phyloP scores from a whole-genome alignment of 1,140 invertebrate genomes.

The Subanguina moxae region DNA sequence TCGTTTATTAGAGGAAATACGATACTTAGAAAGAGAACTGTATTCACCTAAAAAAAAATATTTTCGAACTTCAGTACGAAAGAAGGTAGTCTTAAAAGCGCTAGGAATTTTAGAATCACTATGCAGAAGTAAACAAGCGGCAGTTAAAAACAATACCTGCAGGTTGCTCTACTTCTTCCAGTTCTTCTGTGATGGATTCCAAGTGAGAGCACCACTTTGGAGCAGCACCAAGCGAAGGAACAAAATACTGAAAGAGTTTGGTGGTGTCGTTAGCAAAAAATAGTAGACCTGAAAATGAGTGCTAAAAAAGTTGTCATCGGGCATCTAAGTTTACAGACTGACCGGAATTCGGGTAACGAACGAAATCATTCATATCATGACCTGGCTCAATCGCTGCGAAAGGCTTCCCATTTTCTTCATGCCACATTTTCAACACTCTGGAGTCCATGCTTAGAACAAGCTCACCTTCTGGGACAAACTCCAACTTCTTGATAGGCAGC shows the following conservation, averaged over 20 bases:
- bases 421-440: constrained; percentile 89
- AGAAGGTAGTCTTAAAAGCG: too few species aligned
- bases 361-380: constrained; percentile 81
- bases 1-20: too few species aligned
- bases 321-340: background rate
- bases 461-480: constrained; percentile 72
- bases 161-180: constrained; percentile 70
- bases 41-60: too few species aligned
- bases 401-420: constrained; percentile 84
- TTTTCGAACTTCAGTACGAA: too few species aligned
- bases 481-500: constrained; percentile 81
- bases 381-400: constrained; percentile 83
- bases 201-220: constrained; percentile 94
- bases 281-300: constrained; percentile 67
- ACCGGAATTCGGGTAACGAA: constrained; percentile 77
- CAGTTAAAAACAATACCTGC: constrained; percentile 8
- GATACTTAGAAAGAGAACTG: too few species aligned
- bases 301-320: background rate
- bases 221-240: constrained; percentile 87
- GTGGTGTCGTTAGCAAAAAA: constrained; percentile 88
- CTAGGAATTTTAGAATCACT: too few species aligned
- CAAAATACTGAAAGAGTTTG: constrained; percentile 90
- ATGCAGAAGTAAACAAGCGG: too few species aligned
- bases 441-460: constrained; percentile 85
- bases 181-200: constrained; percentile 91